Evolutionary conservation across 1,140 invertebrate genomes (phyloP).

Genomic region (Bombus pyrosoma): DNA sequence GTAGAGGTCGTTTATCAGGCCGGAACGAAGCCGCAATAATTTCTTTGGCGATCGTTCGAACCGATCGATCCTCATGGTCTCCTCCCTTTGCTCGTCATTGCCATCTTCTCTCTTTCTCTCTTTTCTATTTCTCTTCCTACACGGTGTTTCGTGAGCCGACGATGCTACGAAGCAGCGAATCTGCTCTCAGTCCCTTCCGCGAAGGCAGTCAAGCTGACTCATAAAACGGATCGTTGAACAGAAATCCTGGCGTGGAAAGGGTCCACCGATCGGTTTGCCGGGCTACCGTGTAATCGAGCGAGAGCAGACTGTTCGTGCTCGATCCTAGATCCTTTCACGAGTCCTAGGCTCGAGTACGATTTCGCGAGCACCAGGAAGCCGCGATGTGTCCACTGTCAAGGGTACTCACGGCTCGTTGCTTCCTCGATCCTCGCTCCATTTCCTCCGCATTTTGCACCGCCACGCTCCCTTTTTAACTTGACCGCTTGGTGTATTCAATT

Average conservation of each 20-base stretch:
- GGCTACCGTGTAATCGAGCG: slow-evolving; percentile 55
- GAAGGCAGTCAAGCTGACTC: slow-evolving; percentile 53
- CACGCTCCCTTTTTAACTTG: not conserved
- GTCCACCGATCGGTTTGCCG: slow-evolving; percentile 36
- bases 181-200: slow-evolving; percentile 42
- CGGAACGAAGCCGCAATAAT: slow-evolving; percentile 46
- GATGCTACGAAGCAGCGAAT: slow-evolving; percentile 44
- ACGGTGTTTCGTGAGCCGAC: not conserved
- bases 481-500: not conserved
- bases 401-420: slow-evolving; percentile 27
- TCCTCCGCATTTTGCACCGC: not conserved
- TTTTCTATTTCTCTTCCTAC: not conserved
- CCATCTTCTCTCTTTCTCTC: no score
- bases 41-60: slow-evolving; percentile 50
- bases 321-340: slow-evolving; percentile 46
- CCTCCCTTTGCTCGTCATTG: not conserved
- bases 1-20: slow-evolving; percentile 44
- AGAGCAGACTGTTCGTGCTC: slow-evolving; percentile 11
- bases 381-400: slow-evolving; percentile 36
- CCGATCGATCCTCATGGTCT: slow-evolving; percentile 30
- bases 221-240: slow-evolving; percentile 58
- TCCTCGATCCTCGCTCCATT: slow-evolving; percentile 8
- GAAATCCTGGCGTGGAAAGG: slow-evolving; percentile 46
- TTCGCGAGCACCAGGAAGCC: not conserved
- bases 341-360: slow-evolving; percentile 18